Evolutionary conservation across 2,113 vertebrate genomes (phyloP).

Genomic region (Terrapene triunguis): DNA sequence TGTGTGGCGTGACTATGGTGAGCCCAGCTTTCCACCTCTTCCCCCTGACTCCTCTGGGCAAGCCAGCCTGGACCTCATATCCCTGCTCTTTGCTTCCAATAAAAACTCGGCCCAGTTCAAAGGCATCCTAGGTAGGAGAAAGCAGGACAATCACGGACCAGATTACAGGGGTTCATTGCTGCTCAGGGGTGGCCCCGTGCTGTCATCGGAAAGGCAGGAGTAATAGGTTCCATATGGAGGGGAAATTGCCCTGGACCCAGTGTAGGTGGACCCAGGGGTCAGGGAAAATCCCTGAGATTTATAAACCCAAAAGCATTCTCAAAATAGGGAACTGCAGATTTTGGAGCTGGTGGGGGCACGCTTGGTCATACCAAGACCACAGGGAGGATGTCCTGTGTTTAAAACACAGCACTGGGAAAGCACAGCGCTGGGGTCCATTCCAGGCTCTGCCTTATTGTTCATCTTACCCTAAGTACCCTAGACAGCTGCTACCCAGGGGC

Average conservation of each 20-base stretch:
- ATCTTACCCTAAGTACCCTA: too few relatives aligned
- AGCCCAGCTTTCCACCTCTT: slow-evolving; percentile 89
- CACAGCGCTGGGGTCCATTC: not conserved
- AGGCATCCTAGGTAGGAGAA: slow-evolving; percentile 84
- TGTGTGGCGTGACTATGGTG: slow-evolving; percentile 82
- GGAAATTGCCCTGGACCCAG: accelerated
- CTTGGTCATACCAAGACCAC: not conserved
- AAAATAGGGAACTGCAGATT: not conserved
- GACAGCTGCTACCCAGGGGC: too few relatives aligned
- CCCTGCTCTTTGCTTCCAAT: slow-evolving; percentile 86
- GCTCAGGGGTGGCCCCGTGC: not conserved
- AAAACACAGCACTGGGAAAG: not conserved
- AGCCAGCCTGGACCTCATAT: slow-evolving; percentile 82
- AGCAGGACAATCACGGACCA: not conserved
- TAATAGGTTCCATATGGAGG: not conserved
- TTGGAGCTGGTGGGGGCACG: not conserved
- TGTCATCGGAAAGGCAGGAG: not conserved
- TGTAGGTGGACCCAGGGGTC: not conserved
- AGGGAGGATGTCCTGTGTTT: not conserved
- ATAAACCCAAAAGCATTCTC: not conserved
- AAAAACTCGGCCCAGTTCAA: slow-evolving; percentile 88
- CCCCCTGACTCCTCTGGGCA: slow-evolving; percentile 79
- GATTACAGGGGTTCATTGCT: not conserved
- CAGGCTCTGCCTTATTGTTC: not conserved
- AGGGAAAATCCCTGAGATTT: not conserved